These are phyloP conservation scores for Xestia rhomboidea DNA, from an alignment of 2,888 invertebrate species.

Conservation along the genomic window DNA sequence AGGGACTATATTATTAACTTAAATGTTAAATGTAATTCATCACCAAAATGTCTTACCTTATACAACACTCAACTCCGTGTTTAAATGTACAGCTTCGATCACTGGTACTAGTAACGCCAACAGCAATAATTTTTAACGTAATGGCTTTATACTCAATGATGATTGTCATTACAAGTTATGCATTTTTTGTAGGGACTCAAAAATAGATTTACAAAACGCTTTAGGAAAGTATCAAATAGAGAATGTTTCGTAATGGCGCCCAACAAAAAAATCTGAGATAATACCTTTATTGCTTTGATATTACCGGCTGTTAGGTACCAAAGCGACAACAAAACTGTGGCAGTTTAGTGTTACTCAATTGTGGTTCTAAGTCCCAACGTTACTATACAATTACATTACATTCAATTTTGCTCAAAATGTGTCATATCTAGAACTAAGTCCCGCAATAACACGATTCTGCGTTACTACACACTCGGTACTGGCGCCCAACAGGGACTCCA, in stretches of 20 bases:
- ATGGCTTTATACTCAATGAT: background rate
- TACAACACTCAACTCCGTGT: background rate
- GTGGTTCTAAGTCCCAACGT: background rate
- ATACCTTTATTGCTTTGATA: background rate
- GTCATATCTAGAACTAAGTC: constrained; percentile 3
- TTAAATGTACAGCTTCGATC: background rate
- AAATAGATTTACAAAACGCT: background rate
- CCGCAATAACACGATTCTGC: constrained; percentile 12
- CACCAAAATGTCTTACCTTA: background rate
- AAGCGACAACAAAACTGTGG: background rate
- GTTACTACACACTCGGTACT: constrained; percentile 8
- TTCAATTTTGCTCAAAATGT: constrained; percentile 24
- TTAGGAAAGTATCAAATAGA: background rate
- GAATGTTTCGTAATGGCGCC: background rate
- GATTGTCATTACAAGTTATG: background rate
- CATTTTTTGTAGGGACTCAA: background rate
- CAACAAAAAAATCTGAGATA: background rate
- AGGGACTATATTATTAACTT: constrained; percentile 79
- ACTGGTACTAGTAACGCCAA: background rate
- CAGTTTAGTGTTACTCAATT: background rate
- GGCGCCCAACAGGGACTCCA: constrained; percentile 22
- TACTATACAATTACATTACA: background rate
- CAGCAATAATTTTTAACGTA: background rate
- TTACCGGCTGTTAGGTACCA: background rate
- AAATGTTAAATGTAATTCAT: constrained; percentile 78